Percentiles rank a stretch among this genome's conserved stretches.
phyloP scores from a whole-genome alignment of 2,797 vertebrate genomes.

The Bucorvus abyssinicus region DNA sequence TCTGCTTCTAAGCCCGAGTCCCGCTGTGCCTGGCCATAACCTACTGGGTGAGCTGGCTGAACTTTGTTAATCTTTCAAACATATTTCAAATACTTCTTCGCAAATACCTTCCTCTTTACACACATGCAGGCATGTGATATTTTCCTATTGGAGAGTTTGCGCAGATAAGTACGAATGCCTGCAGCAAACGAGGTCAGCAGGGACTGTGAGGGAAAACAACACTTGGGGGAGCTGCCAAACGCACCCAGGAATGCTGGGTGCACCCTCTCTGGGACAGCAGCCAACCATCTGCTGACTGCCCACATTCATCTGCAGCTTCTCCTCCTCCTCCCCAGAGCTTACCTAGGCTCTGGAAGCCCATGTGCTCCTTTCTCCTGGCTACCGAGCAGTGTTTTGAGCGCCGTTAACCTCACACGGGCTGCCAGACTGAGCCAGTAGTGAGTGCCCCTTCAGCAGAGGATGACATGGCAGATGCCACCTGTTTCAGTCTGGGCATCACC shows the following conservation, averaged over 20 bases:
- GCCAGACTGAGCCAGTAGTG: neutral
- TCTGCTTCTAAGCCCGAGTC: neutral
- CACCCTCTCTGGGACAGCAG: neutral
- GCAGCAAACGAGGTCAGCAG: neutral
- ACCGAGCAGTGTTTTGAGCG: neutral
- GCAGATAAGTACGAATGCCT: constrained; percentile 20
- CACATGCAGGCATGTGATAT: neutral
- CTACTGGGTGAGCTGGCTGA: neutral
- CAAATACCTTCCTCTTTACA: constrained; percentile 47
- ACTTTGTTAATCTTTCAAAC: constrained; percentile 11
- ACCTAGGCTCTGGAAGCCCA: neutral
- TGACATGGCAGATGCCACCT: rapidly evolving
- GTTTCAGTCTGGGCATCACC: neutral
- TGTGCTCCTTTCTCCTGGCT: neutral
- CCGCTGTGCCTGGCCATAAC: neutral
- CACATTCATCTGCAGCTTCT: neutral
- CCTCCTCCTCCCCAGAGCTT: neutral
- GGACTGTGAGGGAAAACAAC: neutral
- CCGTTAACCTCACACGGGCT: neutral
- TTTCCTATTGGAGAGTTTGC: constrained; percentile 7
- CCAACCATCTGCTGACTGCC: neutral
- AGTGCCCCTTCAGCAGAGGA: neutral
- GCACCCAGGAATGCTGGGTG: neutral
- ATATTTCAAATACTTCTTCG: constrained; percentile 28
- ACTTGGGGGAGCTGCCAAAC: neutral